Evolutionary conservation across 2,113 vertebrate species (phyloP), one percentile per base, ranked within the genome.

Genomic region (Seriola rivoliana): DNA sequence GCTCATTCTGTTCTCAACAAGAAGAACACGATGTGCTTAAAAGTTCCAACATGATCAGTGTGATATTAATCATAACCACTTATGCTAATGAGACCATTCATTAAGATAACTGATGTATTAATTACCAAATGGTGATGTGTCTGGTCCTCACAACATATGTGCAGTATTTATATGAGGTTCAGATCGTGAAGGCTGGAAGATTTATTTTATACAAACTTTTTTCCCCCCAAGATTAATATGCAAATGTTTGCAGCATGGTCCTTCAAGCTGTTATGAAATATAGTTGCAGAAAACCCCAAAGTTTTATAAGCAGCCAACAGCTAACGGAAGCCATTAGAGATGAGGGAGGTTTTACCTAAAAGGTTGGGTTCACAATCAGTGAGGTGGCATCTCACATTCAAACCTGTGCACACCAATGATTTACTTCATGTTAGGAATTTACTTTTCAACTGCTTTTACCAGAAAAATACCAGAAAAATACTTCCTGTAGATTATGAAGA

Each of bases 71-170:
- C 62, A 79, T 0, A 29, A 72, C 1, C 62, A 82, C 57, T 80
- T 63, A 48, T 48, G 54, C 55, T 82, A 82, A 85, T 40, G 32
- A 82, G 71, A 12, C 29, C 55, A 25, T 67, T 71, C 7, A 69
- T 69, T 76, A 64, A 10, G 44, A 48, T 71, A 78, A 85, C 8
- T 63, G 62, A 68, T 32, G 66, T 9, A 75, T 76, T 59, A 36
- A 71, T 82, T 52, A 58, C 42, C 1, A n/a, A 32, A 21, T 11
- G 34, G 12, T 44, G 65, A 58, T 62, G 38, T 5, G 14, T 48
- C 36, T 7, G 0, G 8, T 34, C 44, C 23, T 34, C 10, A 4
- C 23, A 66, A 38, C 17, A 52, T 21, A 50, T 50, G 48, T 3
- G 48, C 72, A 6, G 21, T 8, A 19, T 46, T 76, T 44, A 9